Evolutionary conservation across 2,797 vertebrate genomes (phyloP).

Genomic region (Coluber constrictor): DNA sequence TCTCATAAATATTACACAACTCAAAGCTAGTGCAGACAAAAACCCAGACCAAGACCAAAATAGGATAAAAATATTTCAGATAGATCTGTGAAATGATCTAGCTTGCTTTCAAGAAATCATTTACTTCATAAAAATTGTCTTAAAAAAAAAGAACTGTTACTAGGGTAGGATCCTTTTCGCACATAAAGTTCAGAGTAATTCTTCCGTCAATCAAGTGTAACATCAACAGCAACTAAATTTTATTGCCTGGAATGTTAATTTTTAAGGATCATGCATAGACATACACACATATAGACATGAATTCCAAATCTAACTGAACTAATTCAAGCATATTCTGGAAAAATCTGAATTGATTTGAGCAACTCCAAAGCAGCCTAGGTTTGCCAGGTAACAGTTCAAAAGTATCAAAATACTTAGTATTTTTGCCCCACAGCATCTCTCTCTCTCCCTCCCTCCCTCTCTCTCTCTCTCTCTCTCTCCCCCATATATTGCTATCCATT

Average conservation of each 20-base stretch:
- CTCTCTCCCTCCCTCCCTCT: rapidly evolving
- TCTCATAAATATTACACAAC: conserved; percentile 15
- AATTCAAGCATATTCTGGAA: neutral
- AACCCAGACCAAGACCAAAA: neutral
- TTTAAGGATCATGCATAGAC: neutral
- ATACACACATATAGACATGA: neutral
- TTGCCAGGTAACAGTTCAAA: neutral
- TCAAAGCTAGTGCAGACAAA: neutral
- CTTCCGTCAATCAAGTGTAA: neutral
- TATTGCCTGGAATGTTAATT: neutral
- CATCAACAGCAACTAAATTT: neutral
- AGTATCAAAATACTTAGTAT: neutral
- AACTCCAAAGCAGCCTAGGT: neutral
- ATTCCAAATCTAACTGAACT: neutral
- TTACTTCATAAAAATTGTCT: neutral
- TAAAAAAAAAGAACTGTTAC: neutral
- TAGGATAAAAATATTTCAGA: neutral
- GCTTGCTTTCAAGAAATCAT: neutral
- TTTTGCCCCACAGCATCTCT: neutral
- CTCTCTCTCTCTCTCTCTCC: rapidly evolving
- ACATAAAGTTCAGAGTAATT: neutral
- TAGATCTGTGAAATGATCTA: neutral
- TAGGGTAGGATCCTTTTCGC: neutral
- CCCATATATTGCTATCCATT: neutral
- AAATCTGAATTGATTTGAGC: neutral